phyloP scores from a whole-genome alignment of 2,113 vertebrate species.

The Pseudonaja textilis region DNA sequence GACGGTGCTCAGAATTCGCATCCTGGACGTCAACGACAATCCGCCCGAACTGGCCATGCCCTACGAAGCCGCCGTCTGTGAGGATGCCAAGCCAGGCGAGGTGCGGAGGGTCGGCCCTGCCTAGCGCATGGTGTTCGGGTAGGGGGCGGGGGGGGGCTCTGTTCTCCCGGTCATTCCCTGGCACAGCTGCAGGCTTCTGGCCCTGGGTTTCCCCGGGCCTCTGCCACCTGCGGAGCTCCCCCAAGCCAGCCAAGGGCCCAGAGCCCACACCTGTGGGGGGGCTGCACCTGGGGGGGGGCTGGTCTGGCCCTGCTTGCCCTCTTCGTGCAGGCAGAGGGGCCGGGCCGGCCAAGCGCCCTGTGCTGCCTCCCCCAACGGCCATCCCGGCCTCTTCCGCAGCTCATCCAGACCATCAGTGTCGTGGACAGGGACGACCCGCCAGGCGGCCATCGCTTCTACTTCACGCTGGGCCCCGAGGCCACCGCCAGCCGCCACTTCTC shows the following conservation, averaged over 20 bases:
- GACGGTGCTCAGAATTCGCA: slow-evolving; percentile 85
- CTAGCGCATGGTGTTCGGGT: neutral
- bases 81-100: slow-evolving; percentile 94
- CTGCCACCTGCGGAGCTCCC: neutral
- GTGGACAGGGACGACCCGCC: slow-evolving; percentile 95
- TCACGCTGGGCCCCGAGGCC: slow-evolving; percentile 86
- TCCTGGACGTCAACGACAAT: slow-evolving; percentile 97
- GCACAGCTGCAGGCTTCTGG: neutral
- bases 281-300: too few relatives aligned
- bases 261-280: too few relatives aligned
- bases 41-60: slow-evolving; percentile 92
- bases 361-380: neutral
- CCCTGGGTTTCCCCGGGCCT: neutral
- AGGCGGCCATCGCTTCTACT: slow-evolving; percentile 89
- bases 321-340: fast-evolving
- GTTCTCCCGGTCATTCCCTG: neutral
- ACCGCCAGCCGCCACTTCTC: slow-evolving; percentile 88
- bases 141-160: too few relatives aligned
- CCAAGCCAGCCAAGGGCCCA: too few relatives aligned
- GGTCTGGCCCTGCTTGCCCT: neutral
- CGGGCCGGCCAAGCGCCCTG: fast-evolving
- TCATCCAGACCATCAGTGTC: slow-evolving; percentile 97
- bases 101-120: slow-evolving; percentile 57
- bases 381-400: slow-evolving; percentile 65
- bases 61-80: slow-evolving; percentile 89